Conservation (phyloP, 1,140 invertebrate species). For the Listronotus oregonensis region DNA sequence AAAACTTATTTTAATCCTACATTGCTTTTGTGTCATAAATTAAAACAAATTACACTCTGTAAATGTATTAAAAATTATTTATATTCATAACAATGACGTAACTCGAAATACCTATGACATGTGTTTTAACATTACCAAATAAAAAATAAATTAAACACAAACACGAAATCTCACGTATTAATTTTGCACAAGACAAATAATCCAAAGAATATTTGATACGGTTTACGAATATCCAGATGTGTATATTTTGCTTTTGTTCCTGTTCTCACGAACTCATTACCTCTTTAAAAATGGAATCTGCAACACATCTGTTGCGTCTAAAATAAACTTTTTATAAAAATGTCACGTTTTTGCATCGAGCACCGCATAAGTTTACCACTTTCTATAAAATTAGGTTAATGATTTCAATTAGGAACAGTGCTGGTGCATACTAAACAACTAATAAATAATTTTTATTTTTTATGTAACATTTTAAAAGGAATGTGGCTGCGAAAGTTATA, state of each 20-base stretch:
- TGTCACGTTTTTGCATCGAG: slow-evolving; percentile 40
- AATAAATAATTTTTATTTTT: no score
- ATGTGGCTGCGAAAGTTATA: no score
- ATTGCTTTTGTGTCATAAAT: no score
- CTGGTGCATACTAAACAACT: no score
- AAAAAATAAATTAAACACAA: background rate
- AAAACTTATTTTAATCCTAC: no score
- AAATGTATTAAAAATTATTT: no score
- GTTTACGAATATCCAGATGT: slow-evolving; percentile 42
- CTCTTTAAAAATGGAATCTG: slow-evolving; percentile 47
- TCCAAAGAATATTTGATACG: slow-evolving; percentile 33
- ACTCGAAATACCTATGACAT: no score
- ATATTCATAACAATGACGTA: no score
- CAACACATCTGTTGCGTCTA: slow-evolving; percentile 45
- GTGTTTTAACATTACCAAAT: no score
- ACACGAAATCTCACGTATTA: slow-evolving; percentile 26
- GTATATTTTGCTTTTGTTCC: slow-evolving; percentile 48
- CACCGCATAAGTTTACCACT: slow-evolving; percentile 15
- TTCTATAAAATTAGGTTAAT: slow-evolving; percentile 33
- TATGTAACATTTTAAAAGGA: no score
- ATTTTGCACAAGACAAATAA: slow-evolving; percentile 31
- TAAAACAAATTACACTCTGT: no score
- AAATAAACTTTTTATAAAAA: slow-evolving; percentile 47
- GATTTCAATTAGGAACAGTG: slow-evolving; percentile 1
- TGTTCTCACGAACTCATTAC: slow-evolving; percentile 50